These are phyloP conservation scores for Tetramorium alpestre DNA, from an alignment of 1,140 invertebrate species.

Conservation along the genomic window DNA sequence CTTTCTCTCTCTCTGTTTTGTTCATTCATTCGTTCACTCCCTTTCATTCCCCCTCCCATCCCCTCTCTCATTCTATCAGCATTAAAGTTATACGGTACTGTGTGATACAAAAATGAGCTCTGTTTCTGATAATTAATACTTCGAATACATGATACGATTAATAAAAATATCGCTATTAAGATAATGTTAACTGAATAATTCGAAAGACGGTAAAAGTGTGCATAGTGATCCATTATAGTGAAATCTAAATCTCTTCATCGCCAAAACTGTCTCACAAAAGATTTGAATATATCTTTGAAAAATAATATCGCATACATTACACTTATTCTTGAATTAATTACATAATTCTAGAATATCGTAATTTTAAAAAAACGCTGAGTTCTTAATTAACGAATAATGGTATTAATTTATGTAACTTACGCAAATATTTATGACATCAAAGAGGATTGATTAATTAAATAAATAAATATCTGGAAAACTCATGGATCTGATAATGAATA, in stretches of 20 bases:
- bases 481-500: background rate
- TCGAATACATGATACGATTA: background rate
- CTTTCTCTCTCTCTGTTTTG: background rate
- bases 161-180: background rate
- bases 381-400: background rate
- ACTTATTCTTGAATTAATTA: background rate
- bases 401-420: background rate
- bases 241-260: background rate
- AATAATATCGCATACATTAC: background rate
- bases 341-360: background rate
- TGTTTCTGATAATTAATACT: background rate
- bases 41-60: background rate
- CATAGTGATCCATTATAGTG: background rate
- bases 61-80: background rate
- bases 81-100: background rate
- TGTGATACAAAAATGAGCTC: slow-evolving; percentile 5
- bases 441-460: slow-evolving; percentile 9
- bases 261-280: background rate
- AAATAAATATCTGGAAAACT: slow-evolving; percentile 6
- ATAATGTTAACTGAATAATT: background rate
- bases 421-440: background rate
- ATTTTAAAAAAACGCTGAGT: background rate
- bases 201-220: background rate
- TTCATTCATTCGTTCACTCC: too few species aligned
- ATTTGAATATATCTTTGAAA: background rate